These are phyloP conservation scores for Podiceps cristatus DNA, from an alignment of 2,113 vertebrate genomes.

Conservation along the genomic window DNA sequence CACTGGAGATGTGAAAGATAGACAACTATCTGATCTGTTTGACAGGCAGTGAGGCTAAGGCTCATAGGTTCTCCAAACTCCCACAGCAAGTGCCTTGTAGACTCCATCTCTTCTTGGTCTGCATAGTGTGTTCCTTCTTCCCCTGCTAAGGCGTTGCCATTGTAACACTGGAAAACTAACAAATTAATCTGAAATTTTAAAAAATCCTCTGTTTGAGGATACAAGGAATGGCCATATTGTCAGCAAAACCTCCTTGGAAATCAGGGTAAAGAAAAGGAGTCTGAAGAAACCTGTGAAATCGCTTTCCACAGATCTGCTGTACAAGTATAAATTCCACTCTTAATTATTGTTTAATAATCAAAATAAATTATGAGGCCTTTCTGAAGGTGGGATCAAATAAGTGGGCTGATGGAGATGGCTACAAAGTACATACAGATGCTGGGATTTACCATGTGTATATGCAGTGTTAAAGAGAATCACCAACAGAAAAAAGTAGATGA, in stretches of 20 bases:
- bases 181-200: not conserved
- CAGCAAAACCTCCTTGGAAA: not conserved
- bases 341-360: not conserved
- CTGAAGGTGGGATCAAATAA: not conserved
- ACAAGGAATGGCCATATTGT: not conserved
- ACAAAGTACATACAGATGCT: not conserved
- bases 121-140: not conserved
- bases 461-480: not conserved
- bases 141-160: not conserved
- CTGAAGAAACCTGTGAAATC: not conserved
- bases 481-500: not conserved
- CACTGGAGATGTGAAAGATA: not conserved
- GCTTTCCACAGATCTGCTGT: not conserved
- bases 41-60: not conserved
- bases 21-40: not conserved
- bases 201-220: not conserved
- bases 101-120: not conserved
- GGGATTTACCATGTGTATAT: not conserved
- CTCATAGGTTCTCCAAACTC: not conserved
- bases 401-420: not conserved
- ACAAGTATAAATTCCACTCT: not conserved
- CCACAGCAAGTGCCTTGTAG: not conserved
- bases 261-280: not conserved
- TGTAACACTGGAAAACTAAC: not conserved
- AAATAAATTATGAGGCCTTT: not conserved